These are phyloP conservation scores for Paraplagusia blochii DNA, from an alignment of 2,113 vertebrate genomes.

Conservation along the genomic window DNA sequence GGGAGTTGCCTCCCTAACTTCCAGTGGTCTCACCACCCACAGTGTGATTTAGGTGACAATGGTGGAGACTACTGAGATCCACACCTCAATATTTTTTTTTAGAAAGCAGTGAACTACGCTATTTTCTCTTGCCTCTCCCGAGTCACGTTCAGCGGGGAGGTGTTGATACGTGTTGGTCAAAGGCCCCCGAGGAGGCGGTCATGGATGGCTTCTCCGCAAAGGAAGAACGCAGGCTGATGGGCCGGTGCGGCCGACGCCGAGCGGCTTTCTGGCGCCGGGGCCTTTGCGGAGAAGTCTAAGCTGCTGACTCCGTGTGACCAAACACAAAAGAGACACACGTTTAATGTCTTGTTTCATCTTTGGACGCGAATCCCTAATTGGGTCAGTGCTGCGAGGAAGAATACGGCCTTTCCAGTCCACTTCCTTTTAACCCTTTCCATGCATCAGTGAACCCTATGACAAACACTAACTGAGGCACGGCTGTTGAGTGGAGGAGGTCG, in stretches of 20 bases:
- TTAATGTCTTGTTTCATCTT: constrained; percentile 45
- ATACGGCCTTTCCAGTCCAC: constrained; percentile 21
- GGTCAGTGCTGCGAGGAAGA: constrained; percentile 31
- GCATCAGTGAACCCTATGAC: constrained; percentile 4
- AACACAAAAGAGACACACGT: constrained; percentile 20
- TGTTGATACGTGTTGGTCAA: constrained; percentile 58
- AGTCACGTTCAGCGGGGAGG: constrained; percentile 50
- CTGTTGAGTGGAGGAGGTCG: constrained; percentile 6
- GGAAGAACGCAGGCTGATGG: constrained; percentile 43
- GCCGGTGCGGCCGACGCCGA: constrained; percentile 35
- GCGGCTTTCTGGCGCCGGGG: constrained; percentile 39
- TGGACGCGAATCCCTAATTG: constrained; percentile 59
- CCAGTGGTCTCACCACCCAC: no score
- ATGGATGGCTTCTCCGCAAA: constrained; percentile 60
- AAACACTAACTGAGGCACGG: constrained; percentile 1
- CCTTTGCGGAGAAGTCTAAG: constrained; percentile 49
- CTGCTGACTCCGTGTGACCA: constrained; percentile 16
- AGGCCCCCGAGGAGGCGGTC: constrained; percentile 46
- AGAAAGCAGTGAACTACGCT: constrained; percentile 31
- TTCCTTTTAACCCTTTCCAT: constrained; percentile 3
- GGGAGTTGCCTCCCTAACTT: no score
- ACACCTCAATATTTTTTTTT: no score
- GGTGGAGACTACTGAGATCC: no score
- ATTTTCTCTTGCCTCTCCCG: constrained; percentile 41
- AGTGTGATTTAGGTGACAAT: no score